Evolutionary conservation across 1,140 invertebrate genomes (phyloP).

Genomic region (Contarinia nasturtii): DNA sequence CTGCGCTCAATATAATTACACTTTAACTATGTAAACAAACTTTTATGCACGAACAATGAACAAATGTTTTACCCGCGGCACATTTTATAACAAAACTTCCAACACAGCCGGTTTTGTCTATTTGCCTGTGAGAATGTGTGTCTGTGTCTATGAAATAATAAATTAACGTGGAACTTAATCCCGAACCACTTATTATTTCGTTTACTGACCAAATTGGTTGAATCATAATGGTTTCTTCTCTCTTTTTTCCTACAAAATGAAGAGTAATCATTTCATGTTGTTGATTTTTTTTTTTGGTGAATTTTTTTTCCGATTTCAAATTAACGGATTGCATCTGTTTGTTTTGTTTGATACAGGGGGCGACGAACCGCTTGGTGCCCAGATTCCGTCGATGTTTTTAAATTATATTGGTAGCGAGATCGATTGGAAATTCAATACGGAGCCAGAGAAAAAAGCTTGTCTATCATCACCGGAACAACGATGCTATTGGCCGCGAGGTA

Average conservation of each 20-base stretch:
- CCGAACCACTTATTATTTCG: not conserved
- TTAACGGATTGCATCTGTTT: not conserved
- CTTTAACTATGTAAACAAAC: too few relatives aligned
- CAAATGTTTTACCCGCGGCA: too few relatives aligned
- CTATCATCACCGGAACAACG: slow-evolving; percentile 48
- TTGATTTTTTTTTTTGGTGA: not conserved
- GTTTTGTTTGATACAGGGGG: slow-evolving; percentile 26
- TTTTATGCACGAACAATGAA: too few relatives aligned
- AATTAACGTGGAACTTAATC: not conserved
- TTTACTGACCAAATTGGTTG: not conserved
- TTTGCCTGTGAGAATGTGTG: too few relatives aligned
- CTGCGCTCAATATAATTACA: too few relatives aligned
- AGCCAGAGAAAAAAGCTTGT: slow-evolving; percentile 68
- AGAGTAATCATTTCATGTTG: not conserved
- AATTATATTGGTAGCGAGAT: slow-evolving; percentile 64
- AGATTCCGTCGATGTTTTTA: slow-evolving; percentile 68
- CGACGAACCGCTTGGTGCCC: slow-evolving; percentile 63
- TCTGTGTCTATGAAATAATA: too few relatives aligned
- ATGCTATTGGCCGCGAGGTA: slow-evolving; percentile 70
- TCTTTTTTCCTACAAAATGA: not conserved
- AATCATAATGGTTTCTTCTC: not conserved
- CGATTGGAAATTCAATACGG: slow-evolving; percentile 75
- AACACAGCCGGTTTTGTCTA: too few relatives aligned
- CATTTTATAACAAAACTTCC: slow-evolving; percentile 3
- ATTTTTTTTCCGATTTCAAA: not conserved